These are phyloP conservation scores for Reticulitermes speratus DNA, from an alignment of 1,140 invertebrate genomes.

Conservation along the genomic window DNA sequence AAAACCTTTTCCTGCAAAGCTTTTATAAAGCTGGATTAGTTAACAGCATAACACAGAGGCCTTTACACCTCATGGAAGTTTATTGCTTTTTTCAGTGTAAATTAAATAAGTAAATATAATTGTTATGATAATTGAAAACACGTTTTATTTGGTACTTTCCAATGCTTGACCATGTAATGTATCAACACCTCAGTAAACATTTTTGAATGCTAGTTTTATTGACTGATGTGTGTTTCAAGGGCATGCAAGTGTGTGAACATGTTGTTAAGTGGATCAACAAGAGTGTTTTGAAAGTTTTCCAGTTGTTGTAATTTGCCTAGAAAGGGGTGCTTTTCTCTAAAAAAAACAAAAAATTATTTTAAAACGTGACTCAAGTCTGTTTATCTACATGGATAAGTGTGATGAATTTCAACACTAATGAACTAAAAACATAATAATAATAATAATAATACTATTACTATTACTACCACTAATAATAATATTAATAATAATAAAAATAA, in stretches of 20 bases:
- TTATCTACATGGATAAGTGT: neutral
- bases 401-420: conserved; percentile 3
- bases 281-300: neutral
- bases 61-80: neutral
- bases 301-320: neutral
- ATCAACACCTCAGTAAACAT: neutral
- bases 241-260: neutral
- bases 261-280: neutral
- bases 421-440: neutral
- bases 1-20: neutral
- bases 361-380: neutral
- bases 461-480: neutral
- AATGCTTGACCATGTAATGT: neutral
- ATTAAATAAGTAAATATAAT: neutral
- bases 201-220: conserved; percentile 3
- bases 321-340: neutral
- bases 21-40: neutral
- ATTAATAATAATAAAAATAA: neutral
- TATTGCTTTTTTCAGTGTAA: neutral
- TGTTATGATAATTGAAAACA: neutral
- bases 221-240: neutral
- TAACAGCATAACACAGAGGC: neutral
- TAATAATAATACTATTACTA: neutral
- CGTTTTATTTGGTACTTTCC: neutral
- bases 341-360: neutral